phyloP scores from a whole-genome alignment of 2,797 vertebrate species.

The Oophaga sylvatica region DNA sequence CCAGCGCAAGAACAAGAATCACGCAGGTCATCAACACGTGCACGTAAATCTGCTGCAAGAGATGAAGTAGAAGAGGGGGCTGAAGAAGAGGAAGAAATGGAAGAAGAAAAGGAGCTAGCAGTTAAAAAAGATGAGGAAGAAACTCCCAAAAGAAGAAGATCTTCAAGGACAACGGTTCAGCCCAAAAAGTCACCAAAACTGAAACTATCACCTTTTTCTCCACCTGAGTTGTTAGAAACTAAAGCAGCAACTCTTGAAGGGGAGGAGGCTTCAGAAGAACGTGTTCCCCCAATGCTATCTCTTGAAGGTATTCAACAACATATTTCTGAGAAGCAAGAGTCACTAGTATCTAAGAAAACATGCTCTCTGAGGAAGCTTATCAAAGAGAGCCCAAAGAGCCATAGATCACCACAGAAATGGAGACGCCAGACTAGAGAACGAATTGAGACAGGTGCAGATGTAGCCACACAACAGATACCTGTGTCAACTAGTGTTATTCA shows the following conservation, averaged over 20 bases:
- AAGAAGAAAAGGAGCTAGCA: slow-evolving; percentile 66
- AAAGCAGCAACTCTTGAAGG: slow-evolving; percentile 59
- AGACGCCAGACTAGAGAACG: slow-evolving; percentile 33
- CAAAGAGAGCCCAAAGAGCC: slow-evolving; percentile 27
- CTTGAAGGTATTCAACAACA: slow-evolving; percentile 64
- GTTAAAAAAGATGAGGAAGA: slow-evolving; percentile 38
- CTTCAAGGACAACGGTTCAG: slow-evolving; percentile 38
- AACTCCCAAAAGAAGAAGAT: slow-evolving; percentile 62
- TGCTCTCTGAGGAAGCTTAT: slow-evolving; percentile 1
- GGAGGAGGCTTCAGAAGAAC: slow-evolving; percentile 69
- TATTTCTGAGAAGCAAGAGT: slow-evolving; percentile 28
- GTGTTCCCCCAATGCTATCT: slow-evolving; percentile 71
- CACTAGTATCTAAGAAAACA: slow-evolving; percentile 26
- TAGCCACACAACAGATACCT: background rate
- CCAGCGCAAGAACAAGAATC: slow-evolving; percentile 77
- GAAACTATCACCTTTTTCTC: slow-evolving; percentile 67
- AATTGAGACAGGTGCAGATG: background rate
- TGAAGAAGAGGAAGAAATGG: slow-evolving; percentile 61
- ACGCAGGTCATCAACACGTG: slow-evolving; percentile 68
- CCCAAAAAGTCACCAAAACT: slow-evolving; percentile 49
- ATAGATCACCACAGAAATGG: slow-evolving; percentile 50
- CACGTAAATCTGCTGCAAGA: slow-evolving; percentile 66
- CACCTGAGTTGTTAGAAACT: slow-evolving; percentile 69
- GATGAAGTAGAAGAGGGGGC: slow-evolving; percentile 69
- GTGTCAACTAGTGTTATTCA: slow-evolving; percentile 33